Base-by-base conservation (phyloP, 2,888 invertebrate genomes). In the Philonicus albiceps region DNA sequence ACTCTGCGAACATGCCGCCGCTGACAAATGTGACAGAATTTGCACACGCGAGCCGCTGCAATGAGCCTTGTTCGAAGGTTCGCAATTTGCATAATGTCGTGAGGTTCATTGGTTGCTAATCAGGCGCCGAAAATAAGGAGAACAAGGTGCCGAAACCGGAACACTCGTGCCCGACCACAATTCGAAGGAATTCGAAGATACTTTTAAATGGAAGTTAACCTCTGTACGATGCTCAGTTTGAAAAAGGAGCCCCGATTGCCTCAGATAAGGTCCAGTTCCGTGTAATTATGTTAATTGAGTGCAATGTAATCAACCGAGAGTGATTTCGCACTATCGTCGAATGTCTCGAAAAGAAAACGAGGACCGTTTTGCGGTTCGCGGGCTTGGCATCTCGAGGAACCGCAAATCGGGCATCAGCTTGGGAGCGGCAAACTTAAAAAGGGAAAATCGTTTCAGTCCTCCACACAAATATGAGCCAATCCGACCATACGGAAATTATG, bases 251-350 rank as follows among this genome's bases (percentile, higher is more conserved):
- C 55, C 22, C 19, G 31, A 64, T 64, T 43, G 72, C 8, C 27
- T 37, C 64, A 22, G 72, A 72, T 64, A 64, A 37, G 49, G 19
- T 30, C 19, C 73, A 85, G 85, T 85, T 85, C 85, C 85, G 49
- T 74, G 85, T 85, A 74, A 85, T 85, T 85, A 85, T 85, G 85
- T 85, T 85, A 85, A 85, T 85, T 85, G 74, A 85, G 85, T 85
- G 85, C 49, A 85, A 74, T 85, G 85, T 85, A 85, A 85, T 85
- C 85, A 85, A 27, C 22, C 64, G 11, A 13, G 49, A 73, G n/a
- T 75, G 73, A 74, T 74, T 85, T 74, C 74, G 49, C 85, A 74
- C 85, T 85, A 31, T 85, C 49, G 8, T 49, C 49, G 27, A 74
- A 74, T 74, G 64, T 49, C 22, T 64, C 27, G 64, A 49, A 85